Percentiles rank a stretch among this genome's conserved stretches.
Conservation (phyloP, 1,140 invertebrate species). For the Drosophila melanica region DNA sequence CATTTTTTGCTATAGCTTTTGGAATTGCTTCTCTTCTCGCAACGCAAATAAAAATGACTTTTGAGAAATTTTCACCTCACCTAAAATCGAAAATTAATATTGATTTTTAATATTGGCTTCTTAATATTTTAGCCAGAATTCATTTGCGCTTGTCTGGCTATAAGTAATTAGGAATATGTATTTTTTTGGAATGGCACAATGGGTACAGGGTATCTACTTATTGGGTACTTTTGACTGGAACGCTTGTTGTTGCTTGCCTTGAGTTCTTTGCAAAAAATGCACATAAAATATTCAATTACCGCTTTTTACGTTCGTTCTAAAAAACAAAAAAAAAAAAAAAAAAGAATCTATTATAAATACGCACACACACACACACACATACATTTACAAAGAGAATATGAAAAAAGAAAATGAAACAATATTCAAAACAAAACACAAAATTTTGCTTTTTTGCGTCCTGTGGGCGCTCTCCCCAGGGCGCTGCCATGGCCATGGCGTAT, state of each 20-base stretch:
- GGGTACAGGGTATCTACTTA: too few species aligned
- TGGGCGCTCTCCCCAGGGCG: conserved; percentile 8
- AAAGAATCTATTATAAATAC: conserved; percentile 48
- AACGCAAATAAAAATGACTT: too few species aligned
- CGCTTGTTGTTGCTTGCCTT: neutral
- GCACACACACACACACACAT: conserved; percentile 18
- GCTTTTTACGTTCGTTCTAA: conserved; percentile 41
- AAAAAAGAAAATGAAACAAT: conserved; percentile 27
- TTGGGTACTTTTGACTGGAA: too few species aligned
- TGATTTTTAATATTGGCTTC: too few species aligned
- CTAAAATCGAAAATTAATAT: too few species aligned
- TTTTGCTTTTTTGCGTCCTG: conserved; percentile 50
- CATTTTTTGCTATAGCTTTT: too few species aligned
- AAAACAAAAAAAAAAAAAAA: conserved; percentile 24
- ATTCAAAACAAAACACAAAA: conserved; percentile 35
- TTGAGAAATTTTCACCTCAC: too few species aligned
- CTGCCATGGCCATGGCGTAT: neutral
- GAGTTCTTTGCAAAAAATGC: conserved; percentile 38
- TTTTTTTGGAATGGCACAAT: too few species aligned
- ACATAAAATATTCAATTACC: conserved; percentile 64
- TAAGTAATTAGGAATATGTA: too few species aligned
- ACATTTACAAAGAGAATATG: conserved; percentile 15
- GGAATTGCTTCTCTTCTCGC: too few species aligned
- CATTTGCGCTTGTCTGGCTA: too few species aligned
- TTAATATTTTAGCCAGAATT: too few species aligned